Evolutionary conservation across 1,140 invertebrate genomes (phyloP).

Genomic region (Saccostrea echinata): DNA sequence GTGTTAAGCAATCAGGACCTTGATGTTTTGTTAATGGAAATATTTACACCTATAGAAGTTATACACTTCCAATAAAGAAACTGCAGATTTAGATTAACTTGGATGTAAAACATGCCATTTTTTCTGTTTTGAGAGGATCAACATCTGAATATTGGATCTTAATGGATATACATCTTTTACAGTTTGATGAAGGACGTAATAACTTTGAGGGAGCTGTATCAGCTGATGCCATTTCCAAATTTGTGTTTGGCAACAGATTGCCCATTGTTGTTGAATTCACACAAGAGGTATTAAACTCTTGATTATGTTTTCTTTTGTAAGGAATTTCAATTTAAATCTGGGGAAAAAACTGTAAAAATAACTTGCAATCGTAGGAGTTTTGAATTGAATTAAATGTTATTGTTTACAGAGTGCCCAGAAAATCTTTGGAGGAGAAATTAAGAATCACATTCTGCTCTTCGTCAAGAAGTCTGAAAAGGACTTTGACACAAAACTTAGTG

Average conservation of each 20-base stretch:
- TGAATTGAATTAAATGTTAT: constrained; percentile 30
- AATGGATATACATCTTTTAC: constrained; percentile 57
- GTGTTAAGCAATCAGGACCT: too few species aligned
- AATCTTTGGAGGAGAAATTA: constrained; percentile 98
- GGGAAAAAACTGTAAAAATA: neutral
- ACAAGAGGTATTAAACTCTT: constrained; percentile 79
- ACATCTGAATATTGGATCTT: too few species aligned
- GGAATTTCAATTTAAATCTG: neutral
- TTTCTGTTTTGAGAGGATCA: too few species aligned
- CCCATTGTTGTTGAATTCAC: constrained; percentile 98
- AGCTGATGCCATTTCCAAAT: constrained; percentile 87
- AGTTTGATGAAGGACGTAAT: constrained; percentile 96
- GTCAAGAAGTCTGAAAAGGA: constrained; percentile 90
- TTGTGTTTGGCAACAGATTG: constrained; percentile 91
- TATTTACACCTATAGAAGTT: too few species aligned
- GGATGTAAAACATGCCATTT: too few species aligned
- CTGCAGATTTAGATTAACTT: too few species aligned
- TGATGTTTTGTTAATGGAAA: too few species aligned
- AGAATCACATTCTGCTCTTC: constrained; percentile 97
- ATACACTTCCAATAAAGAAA: too few species aligned
- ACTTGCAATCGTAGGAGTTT: neutral
- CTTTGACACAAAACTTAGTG: constrained; percentile 86
- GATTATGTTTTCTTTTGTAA: neutral
- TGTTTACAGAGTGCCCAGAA: constrained; percentile 90
- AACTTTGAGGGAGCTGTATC: constrained; percentile 88